These are phyloP conservation scores for Dysidea cf. avara DNA, from an alignment of 37 sponge, comb jelly and placozoan species.

Conservation along the genomic window DNA sequence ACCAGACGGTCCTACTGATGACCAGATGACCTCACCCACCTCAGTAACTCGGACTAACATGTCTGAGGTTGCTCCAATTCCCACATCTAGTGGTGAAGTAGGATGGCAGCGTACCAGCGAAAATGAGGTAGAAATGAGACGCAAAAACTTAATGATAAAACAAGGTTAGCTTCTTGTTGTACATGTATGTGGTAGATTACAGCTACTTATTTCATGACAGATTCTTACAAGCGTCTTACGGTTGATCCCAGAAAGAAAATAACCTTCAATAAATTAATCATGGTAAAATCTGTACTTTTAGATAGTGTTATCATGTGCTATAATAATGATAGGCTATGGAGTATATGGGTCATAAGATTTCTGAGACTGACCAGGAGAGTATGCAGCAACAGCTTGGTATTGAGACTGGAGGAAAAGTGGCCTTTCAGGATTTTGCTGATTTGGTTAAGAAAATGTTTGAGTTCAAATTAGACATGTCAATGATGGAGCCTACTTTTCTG, in stretches of 20 bases:
- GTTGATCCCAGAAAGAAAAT: slow-evolving; percentile 54
- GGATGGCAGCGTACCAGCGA: too few relatives aligned
- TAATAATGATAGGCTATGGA: slow-evolving; percentile 43
- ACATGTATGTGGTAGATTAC: too few relatives aligned
- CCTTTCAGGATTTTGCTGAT: slow-evolving; percentile 53
- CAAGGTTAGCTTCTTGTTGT: too few relatives aligned
- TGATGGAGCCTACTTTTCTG: slow-evolving; percentile 47
- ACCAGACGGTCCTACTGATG: too few relatives aligned
- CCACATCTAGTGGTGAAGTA: too few relatives aligned
- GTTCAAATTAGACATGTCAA: slow-evolving; percentile 44
- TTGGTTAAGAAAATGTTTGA: slow-evolving; percentile 71
- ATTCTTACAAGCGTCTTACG: slow-evolving; percentile 46
- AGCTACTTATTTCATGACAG: too few relatives aligned
- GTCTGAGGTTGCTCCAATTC: too few relatives aligned
- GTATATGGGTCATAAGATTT: slow-evolving; percentile 54
- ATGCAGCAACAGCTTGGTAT: slow-evolving; percentile 39
- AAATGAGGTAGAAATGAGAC: too few relatives aligned
- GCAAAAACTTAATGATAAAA: too few relatives aligned
- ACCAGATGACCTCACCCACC: too few relatives aligned
- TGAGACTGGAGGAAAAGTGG: slow-evolving; percentile 62
- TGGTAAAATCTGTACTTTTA: slow-evolving; percentile 27
- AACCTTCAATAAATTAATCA: slow-evolving; percentile 55
- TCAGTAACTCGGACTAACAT: too few relatives aligned
- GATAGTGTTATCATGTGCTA: background rate
- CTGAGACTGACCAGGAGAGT: slow-evolving; percentile 34